phyloP scores from a whole-genome alignment of 2,888 invertebrate genomes.

The Diachrysia chrysitis region DNA sequence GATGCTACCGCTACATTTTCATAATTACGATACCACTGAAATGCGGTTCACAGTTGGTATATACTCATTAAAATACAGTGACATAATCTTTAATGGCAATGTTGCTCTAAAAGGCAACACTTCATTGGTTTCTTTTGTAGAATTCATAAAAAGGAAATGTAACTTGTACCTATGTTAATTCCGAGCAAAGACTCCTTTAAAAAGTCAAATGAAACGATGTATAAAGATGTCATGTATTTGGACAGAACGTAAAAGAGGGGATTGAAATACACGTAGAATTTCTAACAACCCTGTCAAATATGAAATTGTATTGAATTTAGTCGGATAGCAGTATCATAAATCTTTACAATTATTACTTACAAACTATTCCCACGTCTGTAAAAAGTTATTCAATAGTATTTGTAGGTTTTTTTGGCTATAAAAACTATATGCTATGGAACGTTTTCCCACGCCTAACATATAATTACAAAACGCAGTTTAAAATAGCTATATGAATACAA shows the following conservation, averaged over 20 bases:
- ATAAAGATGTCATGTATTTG: background rate
- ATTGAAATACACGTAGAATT: too few species aligned
- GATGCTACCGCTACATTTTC: background rate
- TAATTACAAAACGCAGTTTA: constrained; percentile 46
- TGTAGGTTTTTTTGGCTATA: constrained; percentile 24
- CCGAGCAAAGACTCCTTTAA: background rate
- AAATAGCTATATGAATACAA: background rate
- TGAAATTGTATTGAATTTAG: background rate
- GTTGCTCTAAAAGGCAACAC: background rate
- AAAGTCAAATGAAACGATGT: background rate
- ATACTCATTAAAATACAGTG: background rate
- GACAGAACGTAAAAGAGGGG: background rate
- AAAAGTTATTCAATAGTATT: constrained; percentile 31
- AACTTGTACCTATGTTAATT: background rate
- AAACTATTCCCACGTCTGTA: constrained; percentile 36
- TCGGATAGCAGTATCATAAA: background rate
- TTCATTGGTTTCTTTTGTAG: background rate
- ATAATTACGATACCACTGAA: background rate
- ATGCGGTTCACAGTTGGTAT: background rate
- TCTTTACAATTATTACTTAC: constrained; percentile 9
- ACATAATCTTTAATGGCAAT: background rate
- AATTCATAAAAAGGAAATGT: background rate
- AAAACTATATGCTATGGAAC: constrained; percentile 35
- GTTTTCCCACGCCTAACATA: constrained; percentile 39
- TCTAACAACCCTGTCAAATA: background rate